Percentiles rank a stretch among this genome's conserved stretches.
Conservation (phyloP, 1,140 invertebrate genomes). For the Penaeus indicus region DNA sequence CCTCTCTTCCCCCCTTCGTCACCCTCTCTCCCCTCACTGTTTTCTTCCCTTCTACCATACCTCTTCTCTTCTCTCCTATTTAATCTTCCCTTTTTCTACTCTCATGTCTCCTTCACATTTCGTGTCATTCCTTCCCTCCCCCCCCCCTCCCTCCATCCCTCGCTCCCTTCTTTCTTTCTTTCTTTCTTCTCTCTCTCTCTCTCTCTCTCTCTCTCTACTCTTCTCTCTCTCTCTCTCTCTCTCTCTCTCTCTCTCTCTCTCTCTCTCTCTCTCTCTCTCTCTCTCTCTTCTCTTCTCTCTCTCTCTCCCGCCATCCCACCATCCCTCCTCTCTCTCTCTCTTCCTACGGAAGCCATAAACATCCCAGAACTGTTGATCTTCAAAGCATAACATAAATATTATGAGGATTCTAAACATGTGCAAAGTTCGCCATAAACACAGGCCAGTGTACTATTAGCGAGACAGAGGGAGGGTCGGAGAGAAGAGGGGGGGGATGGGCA, state of each 20-base stretch:
- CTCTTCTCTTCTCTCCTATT: not conserved
- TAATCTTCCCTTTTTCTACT: not conserved
- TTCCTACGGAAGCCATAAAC: not conserved
- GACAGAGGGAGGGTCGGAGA: no score
- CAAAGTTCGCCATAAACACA: no score
- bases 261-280: not conserved
- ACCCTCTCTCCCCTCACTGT: constrained; percentile 1
- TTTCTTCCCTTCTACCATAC: no score
- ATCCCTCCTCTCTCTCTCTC: not conserved
- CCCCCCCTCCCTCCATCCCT: not conserved
- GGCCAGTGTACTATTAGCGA: no score
- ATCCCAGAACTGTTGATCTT: not conserved
- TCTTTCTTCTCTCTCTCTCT: not conserved
- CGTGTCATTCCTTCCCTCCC: not conserved
- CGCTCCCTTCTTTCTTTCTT: not conserved
- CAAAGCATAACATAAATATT: not conserved
- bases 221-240: constrained; percentile 1
- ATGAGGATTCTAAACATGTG: no score
- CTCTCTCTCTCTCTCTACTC: not conserved
- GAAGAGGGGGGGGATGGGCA: no score
- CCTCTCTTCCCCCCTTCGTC: not conserved
- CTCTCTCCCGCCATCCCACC: not conserved
- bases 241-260: constrained; percentile 29
- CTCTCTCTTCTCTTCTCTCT: constrained; percentile 6
- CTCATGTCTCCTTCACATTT: no score